Conservation (phyloP, 2,113 vertebrate species). For the Tenrec ecaudatus region DNA sequence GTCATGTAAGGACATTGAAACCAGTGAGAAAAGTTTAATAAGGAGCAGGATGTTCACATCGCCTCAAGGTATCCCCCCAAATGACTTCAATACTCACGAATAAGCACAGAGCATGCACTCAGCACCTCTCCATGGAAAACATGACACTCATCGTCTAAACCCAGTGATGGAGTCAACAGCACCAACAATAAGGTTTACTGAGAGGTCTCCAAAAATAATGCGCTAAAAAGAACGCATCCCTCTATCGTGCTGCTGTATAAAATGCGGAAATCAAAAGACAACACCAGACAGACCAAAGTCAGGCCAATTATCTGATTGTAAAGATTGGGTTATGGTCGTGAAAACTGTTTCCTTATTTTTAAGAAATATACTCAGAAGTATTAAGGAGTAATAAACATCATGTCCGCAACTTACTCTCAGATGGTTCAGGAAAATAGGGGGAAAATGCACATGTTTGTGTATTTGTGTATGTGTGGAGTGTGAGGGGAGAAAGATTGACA, state of each 20-base stretch:
- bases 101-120: neutral
- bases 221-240: neutral
- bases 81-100: constrained; percentile 9
- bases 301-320: neutral
- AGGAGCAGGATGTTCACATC: neutral
- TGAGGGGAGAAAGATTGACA: neutral
- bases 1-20: neutral
- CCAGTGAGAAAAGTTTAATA: neutral
- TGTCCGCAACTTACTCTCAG: constrained; percentile 39
- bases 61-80: neutral
- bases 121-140: neutral
- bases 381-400: neutral
- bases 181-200: neutral
- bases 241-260: neutral
- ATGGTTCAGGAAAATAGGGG: constrained; percentile 30
- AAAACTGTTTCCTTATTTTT: neutral
- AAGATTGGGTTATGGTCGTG: neutral
- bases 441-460: neutral
- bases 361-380: neutral
- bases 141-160: neutral
- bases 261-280: neutral
- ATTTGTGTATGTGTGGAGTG: neutral
- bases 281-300: neutral
- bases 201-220: neutral
- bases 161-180: neutral